A percentile compares a stretch with the other conserved stretches of the same genome.
Conservation (phyloP, 1,140 invertebrate species). For the Aphaenogaster floridana region DNA sequence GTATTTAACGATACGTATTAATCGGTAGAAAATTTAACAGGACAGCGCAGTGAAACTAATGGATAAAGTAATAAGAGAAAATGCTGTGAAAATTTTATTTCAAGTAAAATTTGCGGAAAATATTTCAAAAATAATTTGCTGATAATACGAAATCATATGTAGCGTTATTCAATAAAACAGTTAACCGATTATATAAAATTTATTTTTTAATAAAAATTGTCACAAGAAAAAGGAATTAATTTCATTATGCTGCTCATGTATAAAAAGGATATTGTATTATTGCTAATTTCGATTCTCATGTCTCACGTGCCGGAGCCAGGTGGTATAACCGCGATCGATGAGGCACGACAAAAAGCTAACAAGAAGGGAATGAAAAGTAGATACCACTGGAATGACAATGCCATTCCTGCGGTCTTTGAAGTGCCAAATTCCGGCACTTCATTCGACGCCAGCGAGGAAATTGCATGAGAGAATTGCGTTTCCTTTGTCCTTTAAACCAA, state of each 20-base stretch:
- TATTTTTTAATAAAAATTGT: background rate
- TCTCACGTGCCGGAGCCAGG: background rate
- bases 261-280: conserved; percentile 8
- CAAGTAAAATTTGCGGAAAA: background rate
- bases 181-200: background rate
- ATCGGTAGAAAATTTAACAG: conserved; percentile 20
- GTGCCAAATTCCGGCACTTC: conserved; percentile 63
- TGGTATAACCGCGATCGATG: conserved; percentile 34
- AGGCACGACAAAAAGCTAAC: conserved; percentile 49
- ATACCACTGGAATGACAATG: conserved; percentile 53
- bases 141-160: background rate
- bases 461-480: conserved; percentile 74
- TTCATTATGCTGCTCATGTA: background rate
- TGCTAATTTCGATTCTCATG: conserved; percentile 8
- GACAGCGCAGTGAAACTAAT: background rate
- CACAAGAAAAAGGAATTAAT: background rate
- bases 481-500: conserved; percentile 69
- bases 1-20: conserved; percentile 6
- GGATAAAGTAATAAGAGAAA: background rate
- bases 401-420: conserved; percentile 58
- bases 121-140: background rate
- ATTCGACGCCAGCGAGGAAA: conserved; percentile 67
- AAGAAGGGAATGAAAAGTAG: conserved; percentile 58
- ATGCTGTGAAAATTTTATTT: conserved; percentile 12
- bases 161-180: background rate